Evolutionary conservation across 2,888 invertebrate genomes (phyloP).

Genomic region (Thalpophila matura): DNA sequence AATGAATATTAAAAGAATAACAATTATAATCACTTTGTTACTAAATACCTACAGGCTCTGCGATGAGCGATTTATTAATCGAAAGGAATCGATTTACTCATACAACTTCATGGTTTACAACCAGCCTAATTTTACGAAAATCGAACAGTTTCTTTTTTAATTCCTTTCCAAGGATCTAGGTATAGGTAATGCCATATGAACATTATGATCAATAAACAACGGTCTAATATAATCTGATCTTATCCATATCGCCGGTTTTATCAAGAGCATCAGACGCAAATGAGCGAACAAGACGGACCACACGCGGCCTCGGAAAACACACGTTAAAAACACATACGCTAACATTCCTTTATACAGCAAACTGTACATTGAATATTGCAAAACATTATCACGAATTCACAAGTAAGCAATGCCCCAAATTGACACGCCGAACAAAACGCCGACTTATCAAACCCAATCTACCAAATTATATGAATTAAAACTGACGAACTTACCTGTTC

Average conservation of each 20-base stretch:
- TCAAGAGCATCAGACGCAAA: slow-evolving; percentile 5
- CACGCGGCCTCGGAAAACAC: slow-evolving; percentile 68
- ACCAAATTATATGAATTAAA: slow-evolving; percentile 35
- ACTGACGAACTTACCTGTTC: slow-evolving; percentile 90
- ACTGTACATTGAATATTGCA: slow-evolving; percentile 51
- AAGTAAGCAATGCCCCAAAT: slow-evolving; percentile 36
- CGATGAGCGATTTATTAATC: too few species aligned
- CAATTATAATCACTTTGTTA: background rate
- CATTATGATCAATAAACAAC: slow-evolving; percentile 4
- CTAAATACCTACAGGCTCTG: background rate
- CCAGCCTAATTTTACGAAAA: background rate
- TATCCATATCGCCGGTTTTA: slow-evolving; percentile 7
- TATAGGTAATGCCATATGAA: too few species aligned
- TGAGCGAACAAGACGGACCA: slow-evolving; percentile 61
- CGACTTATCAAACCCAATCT: slow-evolving; percentile 46
- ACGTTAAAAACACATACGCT: slow-evolving; percentile 51
- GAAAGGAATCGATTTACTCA: background rate
- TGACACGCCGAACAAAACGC: slow-evolving; percentile 36
- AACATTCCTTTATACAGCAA: slow-evolving; percentile 51
- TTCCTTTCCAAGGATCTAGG: too few species aligned
- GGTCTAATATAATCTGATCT: background rate
- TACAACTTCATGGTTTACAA: background rate
- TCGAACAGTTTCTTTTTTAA: too few species aligned
- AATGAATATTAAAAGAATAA: background rate
- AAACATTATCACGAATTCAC: slow-evolving; percentile 48